Base-by-base conservation (phyloP, 1,140 invertebrate genomes). In the Polyergus mexicanus region DNA sequence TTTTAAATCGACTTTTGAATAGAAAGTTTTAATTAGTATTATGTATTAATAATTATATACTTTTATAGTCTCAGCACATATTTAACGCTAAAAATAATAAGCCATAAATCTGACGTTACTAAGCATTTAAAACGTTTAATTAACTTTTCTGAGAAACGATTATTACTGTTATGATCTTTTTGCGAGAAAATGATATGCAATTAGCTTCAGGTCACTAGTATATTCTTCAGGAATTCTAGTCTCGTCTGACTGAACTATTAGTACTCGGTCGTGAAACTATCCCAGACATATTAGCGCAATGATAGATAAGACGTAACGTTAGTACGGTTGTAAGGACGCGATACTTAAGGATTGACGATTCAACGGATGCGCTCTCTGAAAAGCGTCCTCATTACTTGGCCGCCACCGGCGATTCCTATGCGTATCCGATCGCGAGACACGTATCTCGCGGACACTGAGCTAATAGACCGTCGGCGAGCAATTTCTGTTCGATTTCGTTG, bases 401-500 rank as follows among this genome's bases (percentile, higher is more conserved):
- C 72, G 41, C 54, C 35, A 38, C 28, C 66, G 62, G 58, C 44
- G 32, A 81, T 35, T 69, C 28, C 8, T 80, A 66, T 63, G 76
- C 77, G 69, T 63, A 84, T 74, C 68, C 56, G 74, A 89, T 87
- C 88, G 11, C 68, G 54, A 58, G 54, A 72, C 62, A 69, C 51
- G 88, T 78, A 89, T 87, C 89, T 85, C 75, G 72, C 84, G 54
- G 84, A 81, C 60, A 76, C 44, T 60, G 69, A 89, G 65, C 86
- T 89, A 90, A 90, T 90, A 89, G 89, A 89, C 85, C 85, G 51
- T 85, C 85, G 56, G 58, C 51, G 19, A 69, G 68, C 88, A 86
- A 90, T 89, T 87, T 78, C 68, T 69, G 88, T 89, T 83, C 68
- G 88, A 90, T 89, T 89, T 90, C 81, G 80, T 89, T 89, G 88